These are phyloP conservation scores for Polydrusus cervinus DNA, from an alignment of 2,888 invertebrate species.

Conservation along the genomic window DNA sequence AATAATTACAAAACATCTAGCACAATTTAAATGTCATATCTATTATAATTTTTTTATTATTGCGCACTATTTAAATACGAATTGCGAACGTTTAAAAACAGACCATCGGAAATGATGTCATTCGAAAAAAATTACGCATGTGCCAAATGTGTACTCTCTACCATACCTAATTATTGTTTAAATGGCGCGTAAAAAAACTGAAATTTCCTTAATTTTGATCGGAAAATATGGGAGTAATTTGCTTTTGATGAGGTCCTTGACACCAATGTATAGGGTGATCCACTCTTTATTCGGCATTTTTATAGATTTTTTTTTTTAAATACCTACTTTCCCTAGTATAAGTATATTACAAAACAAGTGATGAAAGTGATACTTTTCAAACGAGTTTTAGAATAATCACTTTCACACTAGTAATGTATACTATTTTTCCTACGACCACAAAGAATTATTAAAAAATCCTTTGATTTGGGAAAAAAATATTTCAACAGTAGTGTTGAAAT, in stretches of 20 bases:
- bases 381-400: too few relatives aligned
- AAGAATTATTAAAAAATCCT: too few relatives aligned
- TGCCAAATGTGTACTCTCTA: conserved; percentile 7
- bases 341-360: too few relatives aligned
- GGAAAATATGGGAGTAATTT: not conserved
- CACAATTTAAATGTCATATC: conserved; percentile 19
- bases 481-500: too few relatives aligned
- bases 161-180: not conserved
- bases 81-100: conserved; percentile 43
- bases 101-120: conserved; percentile 47
- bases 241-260: conserved; percentile 23
- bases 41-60: conserved; percentile 38
- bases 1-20: conserved; percentile 27
- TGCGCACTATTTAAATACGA: conserved; percentile 39
- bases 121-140: conserved; percentile 41
- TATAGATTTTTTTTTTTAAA: too few relatives aligned
- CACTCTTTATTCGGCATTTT: not conserved
- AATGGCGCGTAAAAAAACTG: conserved; percentile 7
- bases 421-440: too few relatives aligned
- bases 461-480: too few relatives aligned
- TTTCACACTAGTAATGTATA: too few relatives aligned
- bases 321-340: too few relatives aligned
- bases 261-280: not conserved
- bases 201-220: conserved; percentile 2
- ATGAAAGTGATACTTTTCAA: too few relatives aligned